These are phyloP conservation scores for Borostomias antarcticus DNA, from an alignment of 2,797 vertebrate genomes.

Conservation along the genomic window DNA sequence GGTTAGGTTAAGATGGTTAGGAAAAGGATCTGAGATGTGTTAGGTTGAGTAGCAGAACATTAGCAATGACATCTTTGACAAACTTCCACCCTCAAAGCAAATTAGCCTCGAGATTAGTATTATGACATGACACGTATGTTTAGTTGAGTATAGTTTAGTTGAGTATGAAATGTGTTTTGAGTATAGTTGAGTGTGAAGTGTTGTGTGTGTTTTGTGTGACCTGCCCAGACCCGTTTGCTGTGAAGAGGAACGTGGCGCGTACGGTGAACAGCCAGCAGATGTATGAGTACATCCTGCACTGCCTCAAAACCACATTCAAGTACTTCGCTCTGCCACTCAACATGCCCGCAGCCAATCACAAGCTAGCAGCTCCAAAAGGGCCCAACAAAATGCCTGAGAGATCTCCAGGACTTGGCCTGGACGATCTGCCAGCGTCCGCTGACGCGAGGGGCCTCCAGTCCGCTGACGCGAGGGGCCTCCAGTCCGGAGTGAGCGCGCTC, in stretches of 20 bases:
- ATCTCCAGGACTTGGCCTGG: constrained; percentile 18
- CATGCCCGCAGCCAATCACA: constrained; percentile 50
- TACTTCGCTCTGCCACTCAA: constrained; percentile 90
- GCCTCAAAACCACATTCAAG: constrained; percentile 92
- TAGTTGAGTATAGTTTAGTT: no score
- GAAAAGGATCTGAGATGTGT: no score
- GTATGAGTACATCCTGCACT: constrained; percentile 91
- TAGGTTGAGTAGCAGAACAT: no score
- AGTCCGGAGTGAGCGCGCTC: constrained; percentile 48
- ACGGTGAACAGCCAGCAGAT: constrained; percentile 90
- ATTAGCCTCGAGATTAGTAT: no score
- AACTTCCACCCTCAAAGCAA: no score
- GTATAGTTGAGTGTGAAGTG: no score
- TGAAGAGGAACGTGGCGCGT: constrained; percentile 93
- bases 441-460: constrained; percentile 38
- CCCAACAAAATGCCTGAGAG: constrained; percentile 29
- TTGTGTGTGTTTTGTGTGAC: no score
- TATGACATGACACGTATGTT: no score
- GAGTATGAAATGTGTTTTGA: no score
- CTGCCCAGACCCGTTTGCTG: constrained; percentile 90
- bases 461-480: constrained; percentile 25
- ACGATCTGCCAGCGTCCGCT: constrained; percentile 10
- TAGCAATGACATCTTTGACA: no score
- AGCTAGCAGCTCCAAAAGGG: constrained; percentile 20
- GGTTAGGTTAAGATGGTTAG: no score